Conservation (phyloP, 2,113 vertebrate genomes). For the Heterotis niloticus region DNA sequence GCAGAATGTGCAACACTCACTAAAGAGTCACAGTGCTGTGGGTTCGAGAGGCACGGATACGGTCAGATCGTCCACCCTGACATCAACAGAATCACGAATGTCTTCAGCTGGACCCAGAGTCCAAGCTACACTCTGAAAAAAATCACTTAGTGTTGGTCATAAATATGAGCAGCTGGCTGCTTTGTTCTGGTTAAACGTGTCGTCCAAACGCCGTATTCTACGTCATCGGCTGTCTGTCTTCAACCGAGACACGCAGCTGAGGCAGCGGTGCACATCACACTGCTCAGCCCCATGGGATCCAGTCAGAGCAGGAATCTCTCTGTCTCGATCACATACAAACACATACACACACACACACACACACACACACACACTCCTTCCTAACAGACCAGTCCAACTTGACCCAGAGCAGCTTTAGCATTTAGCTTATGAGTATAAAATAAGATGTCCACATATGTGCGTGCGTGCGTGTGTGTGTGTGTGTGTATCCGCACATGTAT, state of each 20-base stretch:
- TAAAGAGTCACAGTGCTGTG: constrained; percentile 1
- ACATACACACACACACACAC: constrained; percentile 13
- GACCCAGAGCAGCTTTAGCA: constrained; percentile 41
- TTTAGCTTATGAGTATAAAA: constrained; percentile 27
- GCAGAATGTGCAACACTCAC: neutral
- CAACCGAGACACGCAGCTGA: neutral
- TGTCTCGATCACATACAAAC: no score
- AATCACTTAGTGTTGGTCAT: neutral
- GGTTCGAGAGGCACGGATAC: constrained; percentile 6
- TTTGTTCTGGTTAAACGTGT: neutral
- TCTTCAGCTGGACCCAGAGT: no score
- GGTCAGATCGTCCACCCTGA: neutral
- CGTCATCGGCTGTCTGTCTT: neutral
- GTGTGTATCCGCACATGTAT: neutral
- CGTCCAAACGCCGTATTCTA: no score
- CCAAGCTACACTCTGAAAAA: no score
- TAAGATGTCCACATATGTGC: neutral
- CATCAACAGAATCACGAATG: no score
- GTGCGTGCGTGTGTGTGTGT: constrained; percentile 20
- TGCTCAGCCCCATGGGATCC: neutral
- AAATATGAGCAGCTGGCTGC: neutral
- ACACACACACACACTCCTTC: constrained; percentile 25
- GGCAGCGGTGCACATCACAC: neutral
- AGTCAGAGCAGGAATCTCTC: neutral
- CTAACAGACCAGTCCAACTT: neutral